These are phyloP conservation scores for Escarpia spicata DNA, from an alignment of 2,888 invertebrate genomes.

Conservation along the genomic window DNA sequence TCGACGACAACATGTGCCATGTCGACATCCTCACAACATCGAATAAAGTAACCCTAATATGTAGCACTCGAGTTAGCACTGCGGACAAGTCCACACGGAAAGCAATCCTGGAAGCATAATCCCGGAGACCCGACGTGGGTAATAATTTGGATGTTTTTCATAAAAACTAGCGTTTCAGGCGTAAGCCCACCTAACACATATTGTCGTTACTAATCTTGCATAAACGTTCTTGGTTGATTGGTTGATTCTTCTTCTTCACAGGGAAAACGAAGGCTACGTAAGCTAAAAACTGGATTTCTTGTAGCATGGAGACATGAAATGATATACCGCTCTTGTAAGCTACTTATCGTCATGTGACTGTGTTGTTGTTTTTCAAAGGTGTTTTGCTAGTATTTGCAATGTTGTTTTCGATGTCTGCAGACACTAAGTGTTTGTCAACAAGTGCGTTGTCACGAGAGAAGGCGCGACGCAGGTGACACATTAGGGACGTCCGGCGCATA, in stretches of 20 bases:
- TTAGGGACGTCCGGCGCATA: neutral
- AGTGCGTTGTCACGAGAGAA: no score
- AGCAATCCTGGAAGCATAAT: neutral
- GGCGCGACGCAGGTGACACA: neutral
- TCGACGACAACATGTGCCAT: neutral
- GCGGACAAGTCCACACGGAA: neutral
- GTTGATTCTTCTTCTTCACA: neutral
- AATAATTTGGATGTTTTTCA: neutral
- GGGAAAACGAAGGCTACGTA: neutral
- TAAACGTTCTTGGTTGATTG: neutral
- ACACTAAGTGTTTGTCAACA: no score
- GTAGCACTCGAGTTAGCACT: neutral
- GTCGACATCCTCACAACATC: neutral
- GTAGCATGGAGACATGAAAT: no score
- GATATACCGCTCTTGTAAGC: no score
- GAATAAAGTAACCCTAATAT: neutral
- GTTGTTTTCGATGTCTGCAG: no score
- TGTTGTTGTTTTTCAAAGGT: no score
- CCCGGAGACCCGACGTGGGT: neutral
- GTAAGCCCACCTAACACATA: neutral
- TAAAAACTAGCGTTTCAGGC: neutral
- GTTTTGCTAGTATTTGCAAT: no score
- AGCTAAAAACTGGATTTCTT: no score
- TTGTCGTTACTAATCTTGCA: neutral
- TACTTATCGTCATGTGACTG: no score